A percentile compares a stretch with the other conserved stretches of the same genome.
Conservation (phyloP, 2,797 vertebrate genomes). For the Heteromormyrus szaboi region DNA sequence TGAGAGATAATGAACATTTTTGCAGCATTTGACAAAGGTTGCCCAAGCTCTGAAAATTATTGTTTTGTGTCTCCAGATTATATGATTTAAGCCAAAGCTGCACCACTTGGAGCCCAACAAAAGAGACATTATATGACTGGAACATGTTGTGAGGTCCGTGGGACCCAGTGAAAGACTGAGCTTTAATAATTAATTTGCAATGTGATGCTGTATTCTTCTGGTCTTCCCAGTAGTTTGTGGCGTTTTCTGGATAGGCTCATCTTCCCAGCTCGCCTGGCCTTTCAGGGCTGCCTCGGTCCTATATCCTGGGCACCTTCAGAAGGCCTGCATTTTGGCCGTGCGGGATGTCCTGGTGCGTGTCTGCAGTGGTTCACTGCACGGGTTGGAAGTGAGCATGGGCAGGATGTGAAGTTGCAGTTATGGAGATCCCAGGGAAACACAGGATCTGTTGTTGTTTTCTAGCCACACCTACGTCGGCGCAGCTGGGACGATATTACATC, state of each 20-base stretch:
- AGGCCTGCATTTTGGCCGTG: background rate
- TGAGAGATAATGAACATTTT: background rate
- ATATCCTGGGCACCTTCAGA: background rate
- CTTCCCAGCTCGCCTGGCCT: background rate
- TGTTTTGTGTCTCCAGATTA: background rate
- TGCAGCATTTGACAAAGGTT: background rate
- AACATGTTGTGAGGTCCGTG: background rate
- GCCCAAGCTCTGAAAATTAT: background rate
- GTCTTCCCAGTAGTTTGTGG: background rate
- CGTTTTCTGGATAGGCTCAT: background rate
- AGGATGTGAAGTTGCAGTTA: background rate
- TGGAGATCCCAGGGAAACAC: background rate
- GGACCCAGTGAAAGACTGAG: background rate
- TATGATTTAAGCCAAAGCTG: background rate
- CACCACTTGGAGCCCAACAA: background rate
- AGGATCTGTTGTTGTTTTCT: background rate
- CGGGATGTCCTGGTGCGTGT: background rate
- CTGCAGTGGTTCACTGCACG: background rate
- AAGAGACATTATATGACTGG: constrained; percentile 5
- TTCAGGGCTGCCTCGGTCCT: background rate
- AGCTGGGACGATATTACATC: background rate
- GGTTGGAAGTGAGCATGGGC: background rate
- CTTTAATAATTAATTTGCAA: constrained; percentile 20
- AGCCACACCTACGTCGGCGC: background rate
- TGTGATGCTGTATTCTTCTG: background rate